phyloP scores from a whole-genome alignment of 2,113 vertebrate species.

The Heloderma charlesbogerti region DNA sequence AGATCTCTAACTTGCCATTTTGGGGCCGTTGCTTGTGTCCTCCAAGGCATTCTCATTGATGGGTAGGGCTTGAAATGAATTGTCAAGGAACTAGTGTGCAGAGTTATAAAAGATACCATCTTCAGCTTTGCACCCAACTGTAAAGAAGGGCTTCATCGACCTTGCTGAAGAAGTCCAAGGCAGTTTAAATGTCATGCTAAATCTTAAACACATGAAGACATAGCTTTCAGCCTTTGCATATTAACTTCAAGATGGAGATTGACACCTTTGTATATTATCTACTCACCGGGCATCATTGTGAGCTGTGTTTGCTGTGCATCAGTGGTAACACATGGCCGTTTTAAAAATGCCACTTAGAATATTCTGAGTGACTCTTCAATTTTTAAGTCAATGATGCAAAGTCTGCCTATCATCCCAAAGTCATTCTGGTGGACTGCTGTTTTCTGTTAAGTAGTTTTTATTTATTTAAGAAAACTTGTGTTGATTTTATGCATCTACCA shows the following conservation, averaged over 20 bases:
- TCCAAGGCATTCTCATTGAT: neutral
- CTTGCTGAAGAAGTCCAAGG: neutral
- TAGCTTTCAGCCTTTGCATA: neutral
- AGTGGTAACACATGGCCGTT: slow-evolving; percentile 46
- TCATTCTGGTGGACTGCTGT: slow-evolving; percentile 57
- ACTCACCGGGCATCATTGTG: slow-evolving; percentile 22
- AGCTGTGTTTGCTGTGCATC: slow-evolving; percentile 50
- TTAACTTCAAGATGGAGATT: slow-evolving; percentile 35
- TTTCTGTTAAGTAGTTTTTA: slow-evolving; percentile 42
- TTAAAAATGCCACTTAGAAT: slow-evolving; percentile 50
- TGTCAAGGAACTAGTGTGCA: too few species aligned
- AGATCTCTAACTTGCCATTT: neutral
- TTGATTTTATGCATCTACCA: slow-evolving; percentile 15
- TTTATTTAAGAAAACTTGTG: slow-evolving; percentile 4
- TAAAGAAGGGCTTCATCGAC: neutral
- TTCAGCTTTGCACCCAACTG: neutral
- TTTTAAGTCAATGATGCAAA: slow-evolving; percentile 55
- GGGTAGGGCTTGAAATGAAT: neutral
- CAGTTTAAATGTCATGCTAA: neutral
- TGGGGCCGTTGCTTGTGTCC: neutral
- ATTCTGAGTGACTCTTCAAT: slow-evolving; percentile 51
- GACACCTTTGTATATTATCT: slow-evolving; percentile 38
- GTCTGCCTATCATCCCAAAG: slow-evolving; percentile 53
- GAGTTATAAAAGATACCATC: neutral
- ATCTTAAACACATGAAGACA: neutral